Conservation (phyloP, 2,113 vertebrate species). For the Poicephalus meyeri region DNA sequence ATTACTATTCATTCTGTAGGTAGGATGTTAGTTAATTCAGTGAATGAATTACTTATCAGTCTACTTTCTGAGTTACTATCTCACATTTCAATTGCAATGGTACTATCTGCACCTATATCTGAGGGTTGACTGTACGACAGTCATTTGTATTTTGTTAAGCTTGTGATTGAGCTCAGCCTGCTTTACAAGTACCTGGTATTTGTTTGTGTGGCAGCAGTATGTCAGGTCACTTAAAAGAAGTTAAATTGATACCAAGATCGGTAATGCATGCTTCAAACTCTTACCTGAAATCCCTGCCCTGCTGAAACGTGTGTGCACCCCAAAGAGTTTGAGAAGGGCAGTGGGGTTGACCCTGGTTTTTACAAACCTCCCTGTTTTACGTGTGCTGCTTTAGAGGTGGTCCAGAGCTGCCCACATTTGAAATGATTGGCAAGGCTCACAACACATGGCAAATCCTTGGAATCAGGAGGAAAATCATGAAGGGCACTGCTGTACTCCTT, state of each 20-base stretch:
- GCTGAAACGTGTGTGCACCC: neutral
- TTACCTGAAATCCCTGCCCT: neutral
- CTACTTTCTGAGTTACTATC: neutral
- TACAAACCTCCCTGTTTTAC: neutral
- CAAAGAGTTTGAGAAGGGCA: neutral
- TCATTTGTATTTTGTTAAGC: neutral
- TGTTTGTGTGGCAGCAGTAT: neutral
- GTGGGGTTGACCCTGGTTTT: neutral
- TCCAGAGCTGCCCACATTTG: neutral
- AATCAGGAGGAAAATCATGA: neutral
- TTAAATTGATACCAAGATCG: neutral
- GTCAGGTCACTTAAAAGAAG: neutral
- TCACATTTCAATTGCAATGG: neutral
- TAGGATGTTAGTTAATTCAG: slow-evolving; percentile 19
- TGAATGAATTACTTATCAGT: neutral
- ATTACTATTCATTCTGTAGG: slow-evolving; percentile 18
- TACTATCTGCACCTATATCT: neutral
- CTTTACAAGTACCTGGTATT: neutral
- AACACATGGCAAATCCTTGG: neutral
- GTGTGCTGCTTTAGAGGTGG: neutral
- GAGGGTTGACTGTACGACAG: neutral
- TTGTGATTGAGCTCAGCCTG: neutral
- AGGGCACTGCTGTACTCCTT: neutral
- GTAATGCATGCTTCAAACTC: neutral
- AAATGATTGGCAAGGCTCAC: neutral